Percentiles rank a stretch among this genome's conserved stretches.
phyloP scores from a whole-genome alignment of 2,797 vertebrate species.

The Cuniculus paca region DNA sequence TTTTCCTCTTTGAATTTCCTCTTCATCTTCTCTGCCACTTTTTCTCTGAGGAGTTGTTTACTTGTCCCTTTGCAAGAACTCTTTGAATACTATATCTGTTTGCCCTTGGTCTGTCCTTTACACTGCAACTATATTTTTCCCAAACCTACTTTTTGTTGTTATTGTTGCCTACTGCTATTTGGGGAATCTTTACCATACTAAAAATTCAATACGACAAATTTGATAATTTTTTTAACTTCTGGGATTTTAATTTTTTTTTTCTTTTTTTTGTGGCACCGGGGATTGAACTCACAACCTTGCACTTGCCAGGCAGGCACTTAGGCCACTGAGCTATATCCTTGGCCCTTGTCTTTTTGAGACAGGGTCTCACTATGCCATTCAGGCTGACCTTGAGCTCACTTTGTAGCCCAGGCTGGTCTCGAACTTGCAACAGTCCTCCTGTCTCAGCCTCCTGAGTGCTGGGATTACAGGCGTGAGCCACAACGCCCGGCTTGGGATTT shows the following conservation, averaged over 20 bases:
- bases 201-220: conserved; percentile 11
- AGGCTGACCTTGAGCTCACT: too few species aligned
- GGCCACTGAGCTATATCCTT: too few species aligned
- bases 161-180: background rate
- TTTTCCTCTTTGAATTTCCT: conserved; percentile 10
- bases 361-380: too few species aligned
- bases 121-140: background rate
- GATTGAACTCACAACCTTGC: too few species aligned
- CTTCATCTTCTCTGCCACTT: conserved; percentile 5
- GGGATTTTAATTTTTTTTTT: conserved; percentile 45
- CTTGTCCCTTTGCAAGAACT: background rate
- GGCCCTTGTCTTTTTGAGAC: too few species aligned
- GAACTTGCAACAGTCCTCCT: too few species aligned
- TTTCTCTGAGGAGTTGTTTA: conserved; percentile 32
- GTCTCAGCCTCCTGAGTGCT: too few species aligned
- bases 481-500: too few species aligned
- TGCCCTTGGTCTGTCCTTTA: background rate
- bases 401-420: too few species aligned
- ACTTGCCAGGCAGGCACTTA: too few species aligned
- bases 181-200: background rate
- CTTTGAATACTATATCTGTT: background rate
- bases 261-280: too few species aligned
- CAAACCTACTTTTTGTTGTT: background rate
- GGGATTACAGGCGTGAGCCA: too few species aligned
- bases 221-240: background rate